Evolutionary conservation across 1,140 invertebrate species (phyloP).

Genomic region (Macrosteles quadrilineatus): DNA sequence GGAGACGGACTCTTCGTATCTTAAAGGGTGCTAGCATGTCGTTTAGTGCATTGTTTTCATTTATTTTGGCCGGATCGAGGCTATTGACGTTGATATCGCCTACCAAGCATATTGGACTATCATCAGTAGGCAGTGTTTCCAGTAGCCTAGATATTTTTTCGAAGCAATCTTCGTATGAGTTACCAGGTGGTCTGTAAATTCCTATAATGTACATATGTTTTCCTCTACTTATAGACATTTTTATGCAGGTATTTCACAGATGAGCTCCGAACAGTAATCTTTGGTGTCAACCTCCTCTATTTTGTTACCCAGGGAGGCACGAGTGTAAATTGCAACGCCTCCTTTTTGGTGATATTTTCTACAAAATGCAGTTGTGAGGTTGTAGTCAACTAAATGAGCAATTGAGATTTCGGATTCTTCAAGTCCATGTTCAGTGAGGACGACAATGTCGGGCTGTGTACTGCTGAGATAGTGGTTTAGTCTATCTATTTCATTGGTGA

Average conservation of each 20-base stretch:
- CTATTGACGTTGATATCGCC: neutral
- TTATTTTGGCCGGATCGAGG: neutral
- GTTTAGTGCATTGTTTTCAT: neutral
- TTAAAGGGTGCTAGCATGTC: neutral
- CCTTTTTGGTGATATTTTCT: neutral
- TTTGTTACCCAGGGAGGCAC: neutral
- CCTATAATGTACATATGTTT: neutral
- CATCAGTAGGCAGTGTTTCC: neutral
- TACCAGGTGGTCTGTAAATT: neutral
- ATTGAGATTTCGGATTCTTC: neutral
- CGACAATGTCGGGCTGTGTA: neutral
- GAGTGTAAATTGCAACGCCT: neutral
- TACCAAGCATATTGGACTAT: neutral
- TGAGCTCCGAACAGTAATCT: too few relatives aligned
- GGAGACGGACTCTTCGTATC: neutral
- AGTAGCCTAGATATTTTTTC: neutral
- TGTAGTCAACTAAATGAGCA: neutral
- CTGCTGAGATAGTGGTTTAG: neutral
- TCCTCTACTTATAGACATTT: neutral
- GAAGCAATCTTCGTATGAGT: neutral
- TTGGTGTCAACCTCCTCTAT: neutral
- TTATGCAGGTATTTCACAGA: neutral
- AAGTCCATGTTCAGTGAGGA: neutral
- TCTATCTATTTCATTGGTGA: neutral
- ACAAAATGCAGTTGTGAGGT: neutral